Base-by-base conservation (phyloP, 2,888 invertebrate genomes). In the Drosophila flavopinicola region DNA sequence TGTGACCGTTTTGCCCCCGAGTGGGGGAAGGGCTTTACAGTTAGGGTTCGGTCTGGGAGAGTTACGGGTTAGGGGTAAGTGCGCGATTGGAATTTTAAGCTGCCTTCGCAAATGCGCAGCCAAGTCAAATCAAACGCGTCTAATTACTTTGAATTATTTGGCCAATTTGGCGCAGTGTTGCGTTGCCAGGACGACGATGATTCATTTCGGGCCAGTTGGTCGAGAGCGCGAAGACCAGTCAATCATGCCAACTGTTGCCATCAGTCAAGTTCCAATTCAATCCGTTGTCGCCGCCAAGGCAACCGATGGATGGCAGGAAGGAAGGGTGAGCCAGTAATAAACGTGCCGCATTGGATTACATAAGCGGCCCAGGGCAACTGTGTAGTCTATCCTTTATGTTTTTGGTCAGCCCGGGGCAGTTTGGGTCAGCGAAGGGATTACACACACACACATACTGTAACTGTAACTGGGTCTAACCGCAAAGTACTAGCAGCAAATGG, bases 101-200 rank as follows among this genome's bases (percentile, higher is more conserved):
- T 63, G 59, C 54, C 44, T 53, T 58, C 35, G 49, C 63, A 42
- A 54, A 66, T 48, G 54, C 27, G 25, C 27, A 23, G n/a, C 20
- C 11, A 44, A 57, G 52, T 58, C 64, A 66, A 67, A 68, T 61
- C 49, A 37, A 60, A 53, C 35, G 66, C 64, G 48, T 61, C 80
- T 82, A 89, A 88, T 89, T 88, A 87, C 75, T 75, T 71, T 76
- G 75, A 88, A 78, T 87, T 88, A 89, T 88, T 79, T 77, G 76
- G 57, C 78, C 80, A 85, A 88, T 87, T 88, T 88, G 73, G 49
- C 42, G 74, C 74, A 78, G 78, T 85, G 72, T 75, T 56, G 51
- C 72, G 77, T 87, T 82, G 75, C 72, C 79, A 82, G 60, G 85
- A 73, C 78, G 85, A 73, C 78, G 74, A 86, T 88, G 84, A 87